Percentiles rank a stretch among this genome's conserved stretches.
phyloP scores from a whole-genome alignment of 2,797 vertebrate species.

The Schizopygopsis pylzovi region DNA sequence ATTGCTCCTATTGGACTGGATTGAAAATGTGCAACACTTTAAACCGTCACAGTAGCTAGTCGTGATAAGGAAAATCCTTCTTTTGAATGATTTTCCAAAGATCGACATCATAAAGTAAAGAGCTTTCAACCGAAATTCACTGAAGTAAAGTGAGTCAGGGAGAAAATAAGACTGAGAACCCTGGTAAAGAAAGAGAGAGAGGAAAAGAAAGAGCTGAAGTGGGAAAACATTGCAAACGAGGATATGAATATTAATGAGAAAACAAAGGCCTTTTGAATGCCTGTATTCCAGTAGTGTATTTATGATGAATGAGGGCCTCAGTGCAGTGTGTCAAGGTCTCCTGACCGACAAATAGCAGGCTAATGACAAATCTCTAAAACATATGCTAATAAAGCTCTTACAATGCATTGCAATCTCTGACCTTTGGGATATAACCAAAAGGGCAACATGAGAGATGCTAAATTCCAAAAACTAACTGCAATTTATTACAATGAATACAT shows the following conservation, averaged over 20 bases:
- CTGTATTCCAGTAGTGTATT: constrained; percentile 69
- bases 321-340: constrained; percentile 70
- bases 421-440: constrained; percentile 64
- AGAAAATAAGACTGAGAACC: constrained; percentile 30
- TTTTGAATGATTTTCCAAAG: constrained; percentile 52
- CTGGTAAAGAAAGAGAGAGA: constrained; percentile 44
- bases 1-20: constrained; percentile 15
- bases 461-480: constrained; percentile 61
- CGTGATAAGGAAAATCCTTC: constrained; percentile 35
- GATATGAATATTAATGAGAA: constrained; percentile 70
- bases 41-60: constrained; percentile 16
- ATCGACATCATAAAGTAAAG: constrained; percentile 64
- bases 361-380: constrained; percentile 75
- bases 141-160: constrained; percentile 45
- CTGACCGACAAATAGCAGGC: constrained; percentile 76
- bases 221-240: constrained; percentile 61
- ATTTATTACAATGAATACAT: constrained; percentile 63
- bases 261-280: constrained; percentile 60
- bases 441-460: constrained; percentile 56
- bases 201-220: constrained; percentile 40
- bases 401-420: constrained; percentile 68
- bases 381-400: constrained; percentile 71
- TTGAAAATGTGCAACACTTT: constrained; percentile 40
- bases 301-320: constrained; percentile 73
- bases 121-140: constrained; percentile 44